Evolutionary conservation across 2,113 vertebrate species (phyloP).

Genomic region (Eonycteris spelaea): DNA sequence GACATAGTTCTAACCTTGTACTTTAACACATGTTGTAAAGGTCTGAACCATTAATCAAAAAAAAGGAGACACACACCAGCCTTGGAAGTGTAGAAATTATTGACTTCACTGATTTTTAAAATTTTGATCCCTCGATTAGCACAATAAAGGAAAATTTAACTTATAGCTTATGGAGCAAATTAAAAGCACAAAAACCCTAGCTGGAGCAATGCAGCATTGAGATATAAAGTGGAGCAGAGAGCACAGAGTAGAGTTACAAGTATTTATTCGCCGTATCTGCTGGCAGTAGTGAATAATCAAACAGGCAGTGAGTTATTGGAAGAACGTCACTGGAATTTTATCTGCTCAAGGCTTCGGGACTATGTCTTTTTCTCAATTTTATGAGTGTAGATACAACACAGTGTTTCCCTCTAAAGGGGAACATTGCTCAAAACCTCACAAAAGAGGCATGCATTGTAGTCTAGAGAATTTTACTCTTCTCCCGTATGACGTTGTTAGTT

Average conservation of each 20-base stretch:
- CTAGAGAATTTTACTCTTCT: background rate
- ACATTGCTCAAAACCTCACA: constrained; percentile 1
- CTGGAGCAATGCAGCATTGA: background rate
- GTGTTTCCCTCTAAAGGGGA: background rate
- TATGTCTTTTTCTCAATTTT: background rate
- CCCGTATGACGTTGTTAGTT: background rate
- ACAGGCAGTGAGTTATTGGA: background rate
- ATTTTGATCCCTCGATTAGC: background rate
- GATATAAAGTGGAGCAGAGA: background rate
- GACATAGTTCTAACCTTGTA: background rate
- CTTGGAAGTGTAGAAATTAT: background rate
- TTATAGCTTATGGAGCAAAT: background rate
- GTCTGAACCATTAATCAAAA: background rate
- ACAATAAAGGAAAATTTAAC: constrained; percentile 26
- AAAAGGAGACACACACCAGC: background rate
- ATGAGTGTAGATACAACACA: background rate
- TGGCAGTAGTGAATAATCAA: background rate
- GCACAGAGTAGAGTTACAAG: background rate
- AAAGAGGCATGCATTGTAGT: background rate
- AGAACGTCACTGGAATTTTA: background rate
- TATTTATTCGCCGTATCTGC: background rate
- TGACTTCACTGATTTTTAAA: background rate
- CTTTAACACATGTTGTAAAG: background rate
- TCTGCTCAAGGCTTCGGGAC: background rate
- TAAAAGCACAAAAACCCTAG: constrained; percentile 2